A percentile compares a stretch with the other conserved stretches of the same genome.
Conservation (phyloP, 2,888 invertebrate genomes). For the Eulithis prunata region DNA sequence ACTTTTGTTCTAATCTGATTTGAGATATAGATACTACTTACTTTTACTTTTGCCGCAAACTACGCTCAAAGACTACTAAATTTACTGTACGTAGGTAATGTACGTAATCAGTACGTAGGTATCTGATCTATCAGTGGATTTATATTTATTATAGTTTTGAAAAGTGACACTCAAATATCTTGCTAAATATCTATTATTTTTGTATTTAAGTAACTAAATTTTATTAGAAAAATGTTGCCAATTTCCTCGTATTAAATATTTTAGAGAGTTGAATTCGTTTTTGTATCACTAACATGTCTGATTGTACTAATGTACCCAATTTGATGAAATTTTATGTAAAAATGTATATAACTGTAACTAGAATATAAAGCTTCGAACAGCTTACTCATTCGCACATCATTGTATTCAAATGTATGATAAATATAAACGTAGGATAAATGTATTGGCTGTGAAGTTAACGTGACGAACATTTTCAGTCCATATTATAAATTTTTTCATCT, state of each 20-base stretch:
- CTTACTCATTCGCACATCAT: slow-evolving; percentile 37
- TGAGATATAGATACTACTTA: neutral
- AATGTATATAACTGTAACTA: slow-evolving; percentile 30
- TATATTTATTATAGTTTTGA: neutral
- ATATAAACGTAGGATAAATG: slow-evolving; percentile 61
- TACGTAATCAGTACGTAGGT: neutral
- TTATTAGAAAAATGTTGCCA: slow-evolving; percentile 45
- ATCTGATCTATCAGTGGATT: neutral
- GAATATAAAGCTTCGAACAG: slow-evolving; percentile 34
- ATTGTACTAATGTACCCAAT: slow-evolving; percentile 37
- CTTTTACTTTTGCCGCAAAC: neutral
- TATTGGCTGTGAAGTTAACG: slow-evolving; percentile 79
- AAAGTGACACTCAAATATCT: slow-evolving; percentile 20
- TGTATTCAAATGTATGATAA: slow-evolving; percentile 24
- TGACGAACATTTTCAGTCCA: slow-evolving; percentile 68
- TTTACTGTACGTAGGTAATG: neutral
- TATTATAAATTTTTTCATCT: slow-evolving; percentile 39
- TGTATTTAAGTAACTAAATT: slow-evolving; percentile 8
- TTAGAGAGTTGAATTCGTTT: slow-evolving; percentile 33
- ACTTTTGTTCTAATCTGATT: too few species aligned
- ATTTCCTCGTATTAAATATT: slow-evolving; percentile 49
- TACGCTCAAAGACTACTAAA: neutral
- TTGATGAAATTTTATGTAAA: slow-evolving; percentile 22
- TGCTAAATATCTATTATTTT: slow-evolving; percentile 11
- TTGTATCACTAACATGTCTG: slow-evolving; percentile 43